A percentile compares a stretch with the other conserved stretches of the same genome.
phyloP scores from a whole-genome alignment of 1,140 invertebrate species.

The Plodia interpunctella region DNA sequence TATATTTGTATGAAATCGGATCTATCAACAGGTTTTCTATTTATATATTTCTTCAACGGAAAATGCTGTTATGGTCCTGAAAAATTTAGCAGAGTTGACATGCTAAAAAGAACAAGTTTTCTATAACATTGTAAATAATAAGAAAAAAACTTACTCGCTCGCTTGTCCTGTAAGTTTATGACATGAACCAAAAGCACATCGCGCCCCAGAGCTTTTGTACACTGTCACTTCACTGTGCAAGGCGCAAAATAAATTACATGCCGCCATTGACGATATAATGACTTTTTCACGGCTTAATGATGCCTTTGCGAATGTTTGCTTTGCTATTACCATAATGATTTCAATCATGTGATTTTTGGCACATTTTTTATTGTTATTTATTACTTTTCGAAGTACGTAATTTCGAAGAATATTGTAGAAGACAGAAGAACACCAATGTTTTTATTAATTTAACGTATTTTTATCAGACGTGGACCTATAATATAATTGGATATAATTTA shows the following conservation, averaged over 20 bases:
- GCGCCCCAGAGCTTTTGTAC: conserved; percentile 21
- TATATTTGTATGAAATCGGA: no score
- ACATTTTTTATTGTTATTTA: not conserved
- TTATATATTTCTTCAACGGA: no score
- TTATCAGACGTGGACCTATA: no score
- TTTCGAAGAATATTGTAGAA: not conserved
- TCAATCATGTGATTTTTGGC: not conserved
- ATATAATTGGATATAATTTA: no score
- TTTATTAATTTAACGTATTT: no score
- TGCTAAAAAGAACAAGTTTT: no score
- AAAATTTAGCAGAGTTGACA: no score
- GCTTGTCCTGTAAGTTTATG: not conserved
- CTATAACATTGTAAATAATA: no score
- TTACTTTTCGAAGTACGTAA: not conserved
- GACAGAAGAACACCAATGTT: no score
- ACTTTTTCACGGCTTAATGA: conserved; percentile 19
- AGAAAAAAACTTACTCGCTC: no score
- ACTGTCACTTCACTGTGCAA: conserved; percentile 21
- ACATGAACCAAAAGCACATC: conserved; percentile 15
- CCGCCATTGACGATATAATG: conserved; percentile 24
- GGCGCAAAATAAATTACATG: conserved; percentile 32
- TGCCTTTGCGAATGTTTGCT: not conserved
- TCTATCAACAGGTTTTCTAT: no score
- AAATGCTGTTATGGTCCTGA: no score
- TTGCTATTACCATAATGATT: conserved; percentile 1